Evolutionary conservation across 2,113 vertebrate species (phyloP).

Genomic region (Actenoides lindsayi): DNA sequence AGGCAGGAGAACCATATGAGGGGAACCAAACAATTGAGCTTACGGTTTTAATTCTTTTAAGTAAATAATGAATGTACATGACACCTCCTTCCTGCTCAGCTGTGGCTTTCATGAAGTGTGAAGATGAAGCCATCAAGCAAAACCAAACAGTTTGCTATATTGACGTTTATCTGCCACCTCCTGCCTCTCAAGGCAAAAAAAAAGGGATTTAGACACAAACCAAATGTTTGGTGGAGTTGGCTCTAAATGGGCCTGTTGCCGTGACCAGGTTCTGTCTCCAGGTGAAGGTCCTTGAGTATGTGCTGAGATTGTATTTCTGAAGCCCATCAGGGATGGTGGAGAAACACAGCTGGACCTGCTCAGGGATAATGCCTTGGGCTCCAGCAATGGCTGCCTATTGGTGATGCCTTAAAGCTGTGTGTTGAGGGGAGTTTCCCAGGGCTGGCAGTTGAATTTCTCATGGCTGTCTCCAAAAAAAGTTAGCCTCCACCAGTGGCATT

Average conservation of each 20-base stretch:
- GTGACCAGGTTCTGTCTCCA: not conserved
- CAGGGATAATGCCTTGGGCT: not conserved
- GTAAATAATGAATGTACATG: not conserved
- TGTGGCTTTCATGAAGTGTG: not conserved
- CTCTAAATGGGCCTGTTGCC: not conserved
- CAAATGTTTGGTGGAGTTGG: not conserved
- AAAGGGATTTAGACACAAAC: not conserved
- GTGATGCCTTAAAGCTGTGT: not conserved
- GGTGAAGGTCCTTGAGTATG: not conserved
- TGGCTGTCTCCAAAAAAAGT: not conserved
- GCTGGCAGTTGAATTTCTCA: not conserved
- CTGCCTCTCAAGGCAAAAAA: not conserved
- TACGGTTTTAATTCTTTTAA: not conserved
- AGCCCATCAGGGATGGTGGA: not conserved
- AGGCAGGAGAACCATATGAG: not conserved
- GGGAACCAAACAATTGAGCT: not conserved
- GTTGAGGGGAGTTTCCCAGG: not conserved
- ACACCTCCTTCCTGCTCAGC: not conserved
- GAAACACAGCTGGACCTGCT: not conserved
- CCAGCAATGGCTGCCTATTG: not conserved
- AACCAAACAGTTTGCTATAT: fast-evolving
- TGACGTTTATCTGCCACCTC: not conserved
- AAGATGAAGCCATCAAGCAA: not conserved
- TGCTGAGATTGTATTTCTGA: not conserved
- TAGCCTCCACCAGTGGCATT: not conserved